Base-by-base conservation (phyloP, 2,888 invertebrate species). In the Nomada ferruginata region DNA sequence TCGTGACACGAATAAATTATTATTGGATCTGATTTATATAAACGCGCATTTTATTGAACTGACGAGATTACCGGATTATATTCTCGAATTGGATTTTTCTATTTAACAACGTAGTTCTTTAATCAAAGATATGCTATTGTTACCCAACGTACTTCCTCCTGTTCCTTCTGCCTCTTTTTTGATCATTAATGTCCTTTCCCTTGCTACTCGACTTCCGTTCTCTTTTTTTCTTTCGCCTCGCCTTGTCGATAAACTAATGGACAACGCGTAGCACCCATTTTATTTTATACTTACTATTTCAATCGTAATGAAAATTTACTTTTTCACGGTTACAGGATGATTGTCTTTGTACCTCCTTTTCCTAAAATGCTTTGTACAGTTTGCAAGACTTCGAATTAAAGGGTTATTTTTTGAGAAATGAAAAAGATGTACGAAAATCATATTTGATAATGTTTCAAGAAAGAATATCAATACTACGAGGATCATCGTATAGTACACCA, bases 1-100 rank as follows among this genome's bases (percentile, higher is more conserved):
- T 84, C 82, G 68, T 87, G 60, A 74, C 82, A 83, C 63, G 81
- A 87, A 88, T 87, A 88, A 87, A 87, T 87, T 87, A 87, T 87
- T 87, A 86, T 87, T 87, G 75, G 79, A 83, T 76, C 82, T 86
- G 65, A 84, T 86, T 85, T 81, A 73, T 79, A 87, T 72, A 76
- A 74, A 77, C 69, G 74, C 75, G 78, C 78, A 70, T 83, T 84
- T 87, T 82, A 83, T 87, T 86, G 55, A 68, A 80, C 50, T 69
- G 26, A 42, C 42, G 47, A 59, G 64, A 18, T 52, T 53, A 52
- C 42, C 52, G 79, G 55, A 80, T 64, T 57, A 52, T 80, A 20
- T 29, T 73, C 42, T 36, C 23, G 55, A 76, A 63, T 36, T 15
- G 59, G 44, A 68, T 69, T 26, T 68, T 82, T 52, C 36, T 74